Evolutionary conservation across 2,797 vertebrate species (phyloP).

Genomic region (Chelon auratus): DNA sequence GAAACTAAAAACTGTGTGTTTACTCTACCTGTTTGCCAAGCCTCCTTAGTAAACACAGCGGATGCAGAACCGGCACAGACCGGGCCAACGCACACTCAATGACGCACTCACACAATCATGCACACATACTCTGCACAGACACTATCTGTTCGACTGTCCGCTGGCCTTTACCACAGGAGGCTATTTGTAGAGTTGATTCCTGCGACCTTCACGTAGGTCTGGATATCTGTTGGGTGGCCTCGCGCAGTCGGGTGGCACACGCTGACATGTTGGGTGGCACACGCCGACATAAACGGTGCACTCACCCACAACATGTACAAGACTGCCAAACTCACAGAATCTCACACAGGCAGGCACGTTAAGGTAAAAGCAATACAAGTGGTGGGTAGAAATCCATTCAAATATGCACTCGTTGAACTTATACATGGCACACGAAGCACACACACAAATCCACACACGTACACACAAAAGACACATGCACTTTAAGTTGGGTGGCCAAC

Average conservation of each 20-base stretch:
- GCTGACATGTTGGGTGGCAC: conserved; percentile 4
- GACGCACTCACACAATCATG: conserved; percentile 24
- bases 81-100: conserved; percentile 20
- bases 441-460: not conserved
- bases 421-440: not conserved
- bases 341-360: not conserved
- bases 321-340: not conserved
- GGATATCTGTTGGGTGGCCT: conserved; percentile 63
- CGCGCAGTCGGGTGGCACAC: conserved; percentile 20
- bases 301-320: not conserved
- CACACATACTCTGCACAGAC: conserved; percentile 53
- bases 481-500: conserved; percentile 56
- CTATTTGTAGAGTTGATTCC: conserved; percentile 70
- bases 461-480: not conserved
- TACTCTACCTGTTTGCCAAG: conserved; percentile 66
- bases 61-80: conserved; percentile 69
- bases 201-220: conserved; percentile 54
- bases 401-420: conserved; percentile 5
- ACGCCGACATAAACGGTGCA: not conserved
- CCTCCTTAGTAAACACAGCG: conserved; percentile 67
- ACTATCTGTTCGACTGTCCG: conserved; percentile 51
- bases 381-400: not conserved
- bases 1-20: conserved; percentile 65
- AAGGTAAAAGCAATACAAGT: conserved; percentile 2
- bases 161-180: conserved; percentile 53